Percentiles rank a stretch among this genome's conserved stretches.
Conservation (phyloP, 2,797 vertebrate species). For the Nannoperca obscura region DNA sequence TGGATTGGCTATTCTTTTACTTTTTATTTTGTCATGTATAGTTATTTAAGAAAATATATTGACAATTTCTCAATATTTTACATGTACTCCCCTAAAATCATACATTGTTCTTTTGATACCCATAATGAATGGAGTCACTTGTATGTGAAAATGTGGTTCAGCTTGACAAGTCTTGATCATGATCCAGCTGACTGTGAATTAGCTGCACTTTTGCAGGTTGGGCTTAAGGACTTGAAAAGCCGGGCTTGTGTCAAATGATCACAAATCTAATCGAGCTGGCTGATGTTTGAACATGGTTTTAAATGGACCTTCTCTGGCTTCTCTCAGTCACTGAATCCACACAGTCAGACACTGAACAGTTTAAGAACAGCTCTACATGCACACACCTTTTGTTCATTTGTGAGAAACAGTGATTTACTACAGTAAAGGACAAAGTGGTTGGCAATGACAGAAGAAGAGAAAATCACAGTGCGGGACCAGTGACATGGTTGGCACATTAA, state of each 20-base stretch:
- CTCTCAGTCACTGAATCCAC: background rate
- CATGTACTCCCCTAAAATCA: background rate
- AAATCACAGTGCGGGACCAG: background rate
- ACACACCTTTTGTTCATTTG: background rate
- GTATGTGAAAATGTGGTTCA: background rate
- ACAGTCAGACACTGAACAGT: background rate
- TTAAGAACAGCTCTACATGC: background rate
- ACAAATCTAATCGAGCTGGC: background rate
- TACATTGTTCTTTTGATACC: background rate
- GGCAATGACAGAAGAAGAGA: background rate
- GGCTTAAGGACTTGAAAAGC: background rate
- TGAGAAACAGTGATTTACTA: slow-evolving; percentile 10
- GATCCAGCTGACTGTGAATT: background rate
- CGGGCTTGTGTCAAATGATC: background rate
- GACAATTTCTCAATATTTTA: background rate
- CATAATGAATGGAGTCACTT: background rate
- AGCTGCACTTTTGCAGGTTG: background rate
- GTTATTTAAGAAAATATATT: background rate
- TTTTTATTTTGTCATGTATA: background rate
- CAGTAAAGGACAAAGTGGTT: background rate
- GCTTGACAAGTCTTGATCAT: background rate
- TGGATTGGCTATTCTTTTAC: background rate
- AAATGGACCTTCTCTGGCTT: background rate
- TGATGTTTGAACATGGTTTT: background rate
- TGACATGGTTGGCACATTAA: background rate